A percentile compares a stretch with the other conserved stretches of the same genome.
Evolutionary conservation across 2,888 invertebrate species (phyloP).

Genomic region (Drosophila paranaensis): DNA sequence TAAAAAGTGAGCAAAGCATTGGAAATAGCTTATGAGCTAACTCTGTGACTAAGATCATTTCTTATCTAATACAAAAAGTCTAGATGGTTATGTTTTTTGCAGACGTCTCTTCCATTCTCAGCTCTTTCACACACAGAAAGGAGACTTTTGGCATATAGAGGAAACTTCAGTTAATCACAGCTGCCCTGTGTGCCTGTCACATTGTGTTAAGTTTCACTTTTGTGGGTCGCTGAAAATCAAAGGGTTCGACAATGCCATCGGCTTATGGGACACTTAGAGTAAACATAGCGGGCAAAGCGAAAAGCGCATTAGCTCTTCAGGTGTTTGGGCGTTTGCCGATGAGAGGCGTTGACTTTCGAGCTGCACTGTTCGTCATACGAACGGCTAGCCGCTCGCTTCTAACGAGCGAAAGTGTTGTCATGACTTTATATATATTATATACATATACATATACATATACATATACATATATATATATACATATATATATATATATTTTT

Average conservation of each 20-base stretch:
- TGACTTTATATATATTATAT: constrained; percentile 12
- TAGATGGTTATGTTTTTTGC: too few species aligned
- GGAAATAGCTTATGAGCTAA: too few species aligned
- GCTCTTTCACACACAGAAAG: too few species aligned
- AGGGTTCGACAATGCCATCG: constrained; percentile 42
- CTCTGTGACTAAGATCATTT: too few species aligned
- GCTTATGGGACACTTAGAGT: constrained; percentile 65
- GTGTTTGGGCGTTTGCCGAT: constrained; percentile 47
- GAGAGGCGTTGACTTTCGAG: constrained; percentile 49
- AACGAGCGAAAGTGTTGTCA: constrained; percentile 78
- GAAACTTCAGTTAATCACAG: background rate
- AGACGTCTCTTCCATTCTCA: too few species aligned
- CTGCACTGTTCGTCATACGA: constrained; percentile 36
- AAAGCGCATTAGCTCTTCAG: constrained; percentile 63
- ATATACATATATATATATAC: too few species aligned
- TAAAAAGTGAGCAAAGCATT: too few species aligned
- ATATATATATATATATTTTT: background rate
- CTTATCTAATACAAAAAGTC: too few species aligned
- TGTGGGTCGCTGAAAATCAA: constrained; percentile 41
- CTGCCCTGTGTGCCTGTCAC: constrained; percentile 7
- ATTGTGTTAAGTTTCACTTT: constrained; percentile 59
- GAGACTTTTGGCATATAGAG: background rate
- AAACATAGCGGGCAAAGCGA: constrained; percentile 32
- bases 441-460: background rate
- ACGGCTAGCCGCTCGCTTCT: constrained; percentile 66